phyloP scores from a whole-genome alignment of 2,888 invertebrate genomes.

The Drosophila mimica region DNA sequence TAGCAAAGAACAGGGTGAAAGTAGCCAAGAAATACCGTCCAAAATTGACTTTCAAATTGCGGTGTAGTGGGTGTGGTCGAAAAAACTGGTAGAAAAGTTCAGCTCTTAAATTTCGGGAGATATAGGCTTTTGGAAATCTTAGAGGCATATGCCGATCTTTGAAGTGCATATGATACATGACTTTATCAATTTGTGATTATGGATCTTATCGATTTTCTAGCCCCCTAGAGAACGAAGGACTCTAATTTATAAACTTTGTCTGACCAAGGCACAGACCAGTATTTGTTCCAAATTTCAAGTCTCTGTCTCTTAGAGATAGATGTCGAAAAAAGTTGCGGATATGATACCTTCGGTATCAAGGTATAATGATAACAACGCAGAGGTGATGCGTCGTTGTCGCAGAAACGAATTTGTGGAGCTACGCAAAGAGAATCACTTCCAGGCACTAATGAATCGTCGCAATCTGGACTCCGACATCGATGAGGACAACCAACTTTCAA shows the following conservation, averaged over 20 bases:
- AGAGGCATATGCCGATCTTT: too few species aligned
- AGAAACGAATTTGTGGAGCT: background rate
- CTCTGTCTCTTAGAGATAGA: too few species aligned
- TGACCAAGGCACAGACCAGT: too few species aligned
- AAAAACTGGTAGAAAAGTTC: too few species aligned
- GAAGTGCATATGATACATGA: background rate
- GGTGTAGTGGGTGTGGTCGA: too few species aligned
- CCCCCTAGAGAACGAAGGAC: too few species aligned
- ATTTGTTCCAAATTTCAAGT: background rate
- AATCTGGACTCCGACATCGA: background rate
- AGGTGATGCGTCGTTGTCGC: background rate
- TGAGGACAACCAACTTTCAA: background rate
- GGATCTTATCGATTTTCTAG: too few species aligned
- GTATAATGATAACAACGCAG: background rate
- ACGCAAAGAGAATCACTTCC: background rate
- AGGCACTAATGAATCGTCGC: too few species aligned
- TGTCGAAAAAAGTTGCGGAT: too few species aligned
- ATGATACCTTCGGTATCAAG: background rate
- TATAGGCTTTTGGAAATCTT: background rate
- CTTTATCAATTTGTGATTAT: too few species aligned
- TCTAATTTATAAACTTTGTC: too few species aligned
- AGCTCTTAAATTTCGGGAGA: background rate
- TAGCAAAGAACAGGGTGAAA: background rate
- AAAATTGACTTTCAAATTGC: background rate
- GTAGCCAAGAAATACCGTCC: background rate